phyloP scores from a whole-genome alignment of 2,797 vertebrate species.

The Vireo griseus region DNA sequence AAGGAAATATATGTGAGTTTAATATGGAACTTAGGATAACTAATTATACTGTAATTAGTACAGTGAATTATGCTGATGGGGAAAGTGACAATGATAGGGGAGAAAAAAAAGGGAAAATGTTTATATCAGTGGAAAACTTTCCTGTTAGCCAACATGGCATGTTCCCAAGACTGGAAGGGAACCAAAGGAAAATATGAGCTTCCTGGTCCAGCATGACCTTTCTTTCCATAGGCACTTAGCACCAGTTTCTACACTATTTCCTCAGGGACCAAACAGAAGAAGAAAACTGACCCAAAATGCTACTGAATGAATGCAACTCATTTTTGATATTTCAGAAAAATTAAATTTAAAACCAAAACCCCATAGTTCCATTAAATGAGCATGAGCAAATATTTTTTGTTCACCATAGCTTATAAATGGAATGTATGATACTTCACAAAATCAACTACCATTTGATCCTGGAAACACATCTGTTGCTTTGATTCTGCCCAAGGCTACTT shows the following conservation, averaged over 20 bases:
- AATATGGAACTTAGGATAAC: background rate
- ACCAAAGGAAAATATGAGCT: background rate
- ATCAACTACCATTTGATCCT: background rate
- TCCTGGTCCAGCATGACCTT: background rate
- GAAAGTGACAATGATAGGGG: background rate
- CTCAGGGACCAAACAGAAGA: background rate
- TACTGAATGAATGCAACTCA: background rate
- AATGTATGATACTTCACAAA: background rate
- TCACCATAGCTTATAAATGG: background rate
- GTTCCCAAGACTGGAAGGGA: background rate
- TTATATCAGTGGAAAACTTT: background rate
- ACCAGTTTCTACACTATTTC: background rate
- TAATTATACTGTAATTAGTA: background rate
- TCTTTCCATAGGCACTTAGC: background rate
- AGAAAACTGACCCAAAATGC: background rate
- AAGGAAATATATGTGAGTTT: background rate
- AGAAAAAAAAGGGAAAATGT: background rate
- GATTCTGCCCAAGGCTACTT: background rate
- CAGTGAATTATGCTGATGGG: background rate
- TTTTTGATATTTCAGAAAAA: background rate
- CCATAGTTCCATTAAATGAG: background rate
- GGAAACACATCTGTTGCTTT: background rate
- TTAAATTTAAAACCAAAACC: background rate
- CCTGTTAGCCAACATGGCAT: background rate
- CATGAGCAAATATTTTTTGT: background rate